A percentile compares a stretch with the other conserved stretches of the same genome.
Conservation (phyloP, 2,797 vertebrate species). For the Sebastes hopkinsi region DNA sequence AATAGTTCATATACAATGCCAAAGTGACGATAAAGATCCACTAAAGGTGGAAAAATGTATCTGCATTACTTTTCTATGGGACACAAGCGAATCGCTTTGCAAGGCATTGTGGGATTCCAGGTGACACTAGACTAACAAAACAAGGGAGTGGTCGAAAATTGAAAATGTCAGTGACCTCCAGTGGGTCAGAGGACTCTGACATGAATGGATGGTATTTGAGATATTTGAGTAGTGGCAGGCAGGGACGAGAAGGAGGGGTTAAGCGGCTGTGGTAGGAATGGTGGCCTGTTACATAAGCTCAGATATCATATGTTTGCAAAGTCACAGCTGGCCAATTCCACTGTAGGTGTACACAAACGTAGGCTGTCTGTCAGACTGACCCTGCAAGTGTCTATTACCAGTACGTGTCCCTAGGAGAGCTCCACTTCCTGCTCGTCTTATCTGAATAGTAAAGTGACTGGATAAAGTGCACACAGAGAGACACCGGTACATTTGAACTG, state of each 20-base stretch:
- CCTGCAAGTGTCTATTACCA: constrained; percentile 9
- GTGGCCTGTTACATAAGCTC: constrained; percentile 53
- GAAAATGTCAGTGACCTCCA: neutral
- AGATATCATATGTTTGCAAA: constrained; percentile 52
- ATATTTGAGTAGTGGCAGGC: constrained; percentile 47
- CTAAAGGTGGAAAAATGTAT: fast-evolving
- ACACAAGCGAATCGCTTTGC: neutral
- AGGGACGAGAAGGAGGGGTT: neutral
- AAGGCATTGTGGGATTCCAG: neutral
- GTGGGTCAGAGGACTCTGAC: constrained; percentile 26
- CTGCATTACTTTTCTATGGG: neutral
- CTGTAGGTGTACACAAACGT: constrained; percentile 44
- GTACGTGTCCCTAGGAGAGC: neutral
- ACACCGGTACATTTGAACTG: neutral
- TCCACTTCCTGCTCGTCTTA: neutral
- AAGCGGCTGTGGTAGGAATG: neutral
- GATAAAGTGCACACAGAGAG: neutral
- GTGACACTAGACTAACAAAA: neutral
- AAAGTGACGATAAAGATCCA: neutral
- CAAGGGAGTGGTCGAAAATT: neutral
- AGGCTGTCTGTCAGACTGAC: neutral
- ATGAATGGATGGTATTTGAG: constrained; percentile 58
- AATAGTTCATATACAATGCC: neutral
- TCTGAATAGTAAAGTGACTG: neutral
- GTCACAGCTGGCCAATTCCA: constrained; percentile 24